Percentiles rank a stretch among this genome's conserved stretches.
These are phyloP conservation scores for Gila orcuttii DNA, from an alignment of 2,113 vertebrate species.

Conservation along the genomic window DNA sequence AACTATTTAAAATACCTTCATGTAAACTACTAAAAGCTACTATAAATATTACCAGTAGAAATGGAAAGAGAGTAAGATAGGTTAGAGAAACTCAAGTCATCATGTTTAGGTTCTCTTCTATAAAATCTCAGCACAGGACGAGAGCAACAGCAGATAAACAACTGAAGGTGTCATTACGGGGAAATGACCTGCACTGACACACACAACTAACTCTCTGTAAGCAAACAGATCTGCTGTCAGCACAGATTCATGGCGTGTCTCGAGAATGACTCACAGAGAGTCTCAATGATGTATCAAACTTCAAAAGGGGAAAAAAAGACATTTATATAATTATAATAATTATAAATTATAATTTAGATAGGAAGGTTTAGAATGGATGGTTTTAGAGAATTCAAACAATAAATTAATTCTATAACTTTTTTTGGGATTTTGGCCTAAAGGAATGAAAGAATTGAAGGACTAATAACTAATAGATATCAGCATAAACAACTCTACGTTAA, in stretches of 20 bases:
- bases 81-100: background rate
- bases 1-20: conserved; percentile 2
- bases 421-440: too few species aligned
- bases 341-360: too few species aligned
- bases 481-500: too few species aligned
- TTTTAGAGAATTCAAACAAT: too few species aligned
- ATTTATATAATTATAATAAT: too few species aligned
- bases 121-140: background rate
- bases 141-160: background rate
- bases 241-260: background rate
- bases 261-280: background rate
- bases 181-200: background rate
- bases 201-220: background rate
- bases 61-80: background rate
- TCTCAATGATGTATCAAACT: too few species aligned
- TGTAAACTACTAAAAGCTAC: conserved; percentile 16
- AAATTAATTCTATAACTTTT: too few species aligned
- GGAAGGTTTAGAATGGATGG: too few species aligned
- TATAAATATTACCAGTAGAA: conserved; percentile 14
- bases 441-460: too few species aligned
- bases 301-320: too few species aligned
- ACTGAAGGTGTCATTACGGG: background rate
- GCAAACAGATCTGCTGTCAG: background rate
- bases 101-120: background rate
- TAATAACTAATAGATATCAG: too few species aligned